Conservation (phyloP, 2,888 invertebrate genomes). For the Sclerodermus sp. region DNA sequence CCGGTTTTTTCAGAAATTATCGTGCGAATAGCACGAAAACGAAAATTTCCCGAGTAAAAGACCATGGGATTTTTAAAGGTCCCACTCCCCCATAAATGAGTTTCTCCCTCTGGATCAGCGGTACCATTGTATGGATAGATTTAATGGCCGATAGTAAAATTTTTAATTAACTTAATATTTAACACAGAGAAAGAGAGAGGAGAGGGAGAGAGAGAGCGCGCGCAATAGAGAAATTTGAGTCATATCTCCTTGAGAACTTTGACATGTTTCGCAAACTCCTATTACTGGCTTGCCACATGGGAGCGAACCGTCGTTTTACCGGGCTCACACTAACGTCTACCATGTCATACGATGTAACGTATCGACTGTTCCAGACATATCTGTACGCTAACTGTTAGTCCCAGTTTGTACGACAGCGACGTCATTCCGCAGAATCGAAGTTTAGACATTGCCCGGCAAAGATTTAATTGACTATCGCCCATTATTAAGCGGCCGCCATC, state of each 20-base stretch:
- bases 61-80: too few species aligned
- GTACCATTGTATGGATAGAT: too few species aligned
- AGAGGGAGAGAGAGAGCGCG: conserved; percentile 1
- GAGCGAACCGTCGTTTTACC: conserved; percentile 33
- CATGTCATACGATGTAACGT: conserved; percentile 48
- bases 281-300: conserved; percentile 36
- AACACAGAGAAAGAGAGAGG: conserved; percentile 13
- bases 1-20: too few species aligned
- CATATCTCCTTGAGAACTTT: conserved; percentile 40
- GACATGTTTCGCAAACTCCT: conserved; percentile 34
- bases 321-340: conserved; percentile 33
- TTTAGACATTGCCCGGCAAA: too few species aligned
- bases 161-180: conserved; percentile 3
- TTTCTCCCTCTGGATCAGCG: too few species aligned
- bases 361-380: conserved; percentile 46
- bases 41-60: too few species aligned
- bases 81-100: too few species aligned
- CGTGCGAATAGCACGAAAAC: too few species aligned
- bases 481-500: too few species aligned
- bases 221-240: conserved; percentile 33
- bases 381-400: conserved; percentile 43
- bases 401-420: conserved; percentile 21
- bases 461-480: too few species aligned
- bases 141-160: too few species aligned
- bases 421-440: too few species aligned